phyloP scores from a whole-genome alignment of 2,888 invertebrate species.

The Sturmia bella region DNA sequence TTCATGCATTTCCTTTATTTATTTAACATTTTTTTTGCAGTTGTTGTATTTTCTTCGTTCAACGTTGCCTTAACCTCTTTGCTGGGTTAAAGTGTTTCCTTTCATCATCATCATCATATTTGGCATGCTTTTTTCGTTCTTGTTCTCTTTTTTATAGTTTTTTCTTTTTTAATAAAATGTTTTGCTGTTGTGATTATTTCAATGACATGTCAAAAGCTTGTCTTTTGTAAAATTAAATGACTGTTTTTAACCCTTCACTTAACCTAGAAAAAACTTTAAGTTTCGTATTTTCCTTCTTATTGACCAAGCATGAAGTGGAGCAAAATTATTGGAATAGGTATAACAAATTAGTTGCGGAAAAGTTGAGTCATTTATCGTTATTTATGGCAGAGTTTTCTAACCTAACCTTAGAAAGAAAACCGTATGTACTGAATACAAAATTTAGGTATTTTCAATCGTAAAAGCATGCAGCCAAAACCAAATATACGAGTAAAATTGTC shows the following conservation, averaged over 20 bases:
- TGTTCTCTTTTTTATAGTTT: conserved; percentile 10
- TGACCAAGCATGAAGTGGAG: neutral
- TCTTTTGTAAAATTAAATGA: conserved; percentile 49
- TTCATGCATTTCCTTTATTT: conserved; percentile 50
- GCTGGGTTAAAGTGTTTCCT: conserved; percentile 44
- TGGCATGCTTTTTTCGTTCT: conserved; percentile 27
- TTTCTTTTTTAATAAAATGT: conserved; percentile 36
- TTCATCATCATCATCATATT: conserved; percentile 47
- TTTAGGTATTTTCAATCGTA: too few species aligned
- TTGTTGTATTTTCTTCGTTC: conserved; percentile 18
- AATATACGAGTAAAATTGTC: too few species aligned
- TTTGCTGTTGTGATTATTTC: conserved; percentile 38
- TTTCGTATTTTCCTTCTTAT: neutral
- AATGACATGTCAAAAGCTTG: conserved; percentile 52
- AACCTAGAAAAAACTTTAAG: conserved; percentile 30
- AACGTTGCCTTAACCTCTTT: conserved; percentile 51
- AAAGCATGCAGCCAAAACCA: too few species aligned
- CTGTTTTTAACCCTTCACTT: conserved; percentile 54
- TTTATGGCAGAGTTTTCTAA: too few species aligned
- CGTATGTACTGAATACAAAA: too few species aligned
- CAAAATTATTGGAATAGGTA: too few species aligned
- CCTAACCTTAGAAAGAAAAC: too few species aligned
- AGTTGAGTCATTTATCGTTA: too few species aligned
- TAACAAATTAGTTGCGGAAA: too few species aligned
- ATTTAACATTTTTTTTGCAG: conserved; percentile 32